Base-by-base conservation (phyloP, 2,113 vertebrate species). In the Suncus etruscus region DNA sequence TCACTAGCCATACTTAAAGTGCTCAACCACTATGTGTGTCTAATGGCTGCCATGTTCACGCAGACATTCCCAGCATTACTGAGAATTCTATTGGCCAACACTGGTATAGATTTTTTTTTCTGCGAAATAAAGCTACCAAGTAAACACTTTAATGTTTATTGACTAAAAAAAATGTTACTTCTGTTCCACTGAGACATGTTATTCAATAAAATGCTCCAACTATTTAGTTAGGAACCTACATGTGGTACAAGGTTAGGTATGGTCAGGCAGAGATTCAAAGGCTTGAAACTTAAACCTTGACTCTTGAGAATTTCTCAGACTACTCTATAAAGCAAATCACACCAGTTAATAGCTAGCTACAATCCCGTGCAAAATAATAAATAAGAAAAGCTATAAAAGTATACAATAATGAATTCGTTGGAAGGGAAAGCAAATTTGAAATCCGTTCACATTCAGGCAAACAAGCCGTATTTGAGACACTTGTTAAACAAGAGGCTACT, bases 91-190 rank as follows among this genome's bases (percentile, higher is more conserved):
- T 0, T 83, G 11, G 76, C 47, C 8, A 20, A 29, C 2, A 5
- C 25, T 85, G 18, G 18, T 14, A 48, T 1, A 27, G 45, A 84
- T 48, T 69, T 83, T 39, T 39, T 39, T 39, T 3, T 39, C 3
- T 32, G 95, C 20, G 89, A 92, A 94, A 76, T 58, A 92, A 87
- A 91, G 58, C 50, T 72, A 74, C 50, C 68, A 91, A 72, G 66
- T 74, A 91, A 91, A 94, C 73, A 89, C 1, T 92, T 87, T 45
- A 92, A 92, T 91, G 89, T 58, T 72, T 87, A 92, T 18, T 87
- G 68, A 83, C 76, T 61, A 68, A 22, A 61, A 91, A n/a, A 94
- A 90, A 87, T 66, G 51, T 65, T 65, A 73, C 87, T 84, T 82
- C 82, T 24, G 25, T 76, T 72, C 93, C 58, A 50, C 27, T 69